Conservation (phyloP, 2,113 vertebrate species). For the Sula dactylatra region DNA sequence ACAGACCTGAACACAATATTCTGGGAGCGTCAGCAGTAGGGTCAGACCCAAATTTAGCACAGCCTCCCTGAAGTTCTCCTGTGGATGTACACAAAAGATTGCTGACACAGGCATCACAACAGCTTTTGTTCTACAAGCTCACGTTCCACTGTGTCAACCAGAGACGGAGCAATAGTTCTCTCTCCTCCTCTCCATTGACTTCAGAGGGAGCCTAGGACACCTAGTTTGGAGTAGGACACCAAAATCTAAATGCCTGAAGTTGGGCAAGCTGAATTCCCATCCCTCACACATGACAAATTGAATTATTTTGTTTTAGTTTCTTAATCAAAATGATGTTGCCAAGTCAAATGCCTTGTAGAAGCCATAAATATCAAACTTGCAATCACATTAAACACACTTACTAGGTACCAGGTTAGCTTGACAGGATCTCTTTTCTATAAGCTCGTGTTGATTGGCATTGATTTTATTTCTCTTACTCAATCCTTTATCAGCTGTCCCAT, state of each 20-base stretch:
- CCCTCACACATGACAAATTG: background rate
- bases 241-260: background rate
- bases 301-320: background rate
- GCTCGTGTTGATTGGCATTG: background rate
- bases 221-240: background rate
- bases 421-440: background rate
- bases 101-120: background rate
- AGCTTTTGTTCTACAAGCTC: background rate
- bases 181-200: background rate
- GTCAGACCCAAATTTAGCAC: background rate
- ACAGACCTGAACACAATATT: background rate
- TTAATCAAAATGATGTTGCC: background rate
- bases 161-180: background rate
- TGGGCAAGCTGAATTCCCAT: background rate
- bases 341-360: background rate
- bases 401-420: background rate
- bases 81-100: background rate
- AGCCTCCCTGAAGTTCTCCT: background rate
- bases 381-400: background rate
- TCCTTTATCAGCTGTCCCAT: background rate
- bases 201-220: background rate
- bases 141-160: fast-evolving
- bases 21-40: background rate
- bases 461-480: background rate
- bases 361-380: background rate